phyloP scores from a whole-genome alignment of 2,888 invertebrate species.

The Netelia virgata region DNA sequence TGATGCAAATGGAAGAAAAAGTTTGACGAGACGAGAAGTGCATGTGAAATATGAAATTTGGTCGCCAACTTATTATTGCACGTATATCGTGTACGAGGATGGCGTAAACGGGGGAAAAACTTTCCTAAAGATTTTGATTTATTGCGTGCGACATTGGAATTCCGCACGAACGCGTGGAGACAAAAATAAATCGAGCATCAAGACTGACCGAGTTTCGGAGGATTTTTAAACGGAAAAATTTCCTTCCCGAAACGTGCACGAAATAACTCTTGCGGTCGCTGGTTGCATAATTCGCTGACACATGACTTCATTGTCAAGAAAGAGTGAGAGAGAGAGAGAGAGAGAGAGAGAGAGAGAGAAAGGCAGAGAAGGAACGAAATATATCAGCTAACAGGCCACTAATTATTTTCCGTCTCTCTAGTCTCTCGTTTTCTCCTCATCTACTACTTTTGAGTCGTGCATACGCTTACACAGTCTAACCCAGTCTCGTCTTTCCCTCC shows the following conservation, averaged over 20 bases:
- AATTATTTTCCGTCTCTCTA: slow-evolving; percentile 50
- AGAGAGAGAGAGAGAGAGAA: slow-evolving; percentile 6
- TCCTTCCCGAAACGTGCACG: not conserved
- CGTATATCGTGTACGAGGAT: not conserved
- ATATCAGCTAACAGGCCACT: slow-evolving; percentile 39
- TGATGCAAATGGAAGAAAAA: too few species aligned
- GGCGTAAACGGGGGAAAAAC: not conserved
- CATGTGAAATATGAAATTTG: not conserved
- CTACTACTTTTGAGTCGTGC: slow-evolving; percentile 8
- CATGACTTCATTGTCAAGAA: slow-evolving; percentile 43
- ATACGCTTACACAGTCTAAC: slow-evolving; percentile 32
- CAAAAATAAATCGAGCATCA: not conserved
- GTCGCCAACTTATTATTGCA: not conserved
- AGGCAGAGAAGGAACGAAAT: slow-evolving; percentile 19
- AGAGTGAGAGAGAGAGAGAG: slow-evolving; percentile 14
- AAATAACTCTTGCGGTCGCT: slow-evolving; percentile 28
- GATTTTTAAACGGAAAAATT: slow-evolving; percentile 8
- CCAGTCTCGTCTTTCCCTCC: slow-evolving; percentile 33
- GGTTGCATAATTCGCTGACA: slow-evolving; percentile 16
- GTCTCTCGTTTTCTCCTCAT: slow-evolving; percentile 26
- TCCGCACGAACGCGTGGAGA: too few species aligned
- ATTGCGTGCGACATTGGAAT: slow-evolving; percentile 3
- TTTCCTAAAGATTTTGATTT: not conserved
- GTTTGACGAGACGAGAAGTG: not conserved
- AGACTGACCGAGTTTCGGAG: slow-evolving; percentile 27